These are phyloP conservation scores for Mungos mungo DNA, from an alignment of 2,113 vertebrate genomes.

Conservation along the genomic window DNA sequence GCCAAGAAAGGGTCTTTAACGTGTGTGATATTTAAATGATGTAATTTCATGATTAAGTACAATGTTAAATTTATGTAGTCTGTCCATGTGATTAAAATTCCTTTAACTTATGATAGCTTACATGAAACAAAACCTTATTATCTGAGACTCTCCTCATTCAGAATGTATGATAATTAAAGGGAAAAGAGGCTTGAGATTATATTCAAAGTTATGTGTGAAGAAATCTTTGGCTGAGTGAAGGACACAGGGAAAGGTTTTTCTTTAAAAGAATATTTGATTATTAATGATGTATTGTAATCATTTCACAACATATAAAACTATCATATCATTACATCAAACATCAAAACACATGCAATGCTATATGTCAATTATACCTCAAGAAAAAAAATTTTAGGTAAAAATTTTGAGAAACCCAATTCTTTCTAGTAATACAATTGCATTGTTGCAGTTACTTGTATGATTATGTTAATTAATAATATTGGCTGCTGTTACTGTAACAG, in stretches of 20 bases:
- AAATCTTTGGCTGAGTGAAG: background rate
- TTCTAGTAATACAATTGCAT: background rate
- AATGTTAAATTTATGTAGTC: slow-evolving; percentile 7
- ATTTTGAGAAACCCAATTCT: background rate
- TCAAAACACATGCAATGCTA: background rate
- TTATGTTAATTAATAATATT: slow-evolving; percentile 31
- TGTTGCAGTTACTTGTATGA: background rate
- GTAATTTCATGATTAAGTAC: background rate
- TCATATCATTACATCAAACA: background rate
- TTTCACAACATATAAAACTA: background rate
- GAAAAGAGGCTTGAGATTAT: background rate
- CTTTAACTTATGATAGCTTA: background rate
- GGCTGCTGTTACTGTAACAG: background rate
- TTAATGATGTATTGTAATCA: background rate
- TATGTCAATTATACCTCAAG: background rate
- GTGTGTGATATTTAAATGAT: background rate
- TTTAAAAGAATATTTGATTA: background rate
- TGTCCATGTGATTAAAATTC: background rate
- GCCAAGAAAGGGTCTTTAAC: background rate
- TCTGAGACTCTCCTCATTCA: background rate
- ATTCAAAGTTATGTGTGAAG: background rate
- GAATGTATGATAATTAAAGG: background rate
- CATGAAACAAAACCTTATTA: background rate
- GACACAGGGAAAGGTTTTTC: background rate
- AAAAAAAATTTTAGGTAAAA: background rate